Conservation (phyloP, 1,140 invertebrate species). For the Glossosoma conforme region DNA sequence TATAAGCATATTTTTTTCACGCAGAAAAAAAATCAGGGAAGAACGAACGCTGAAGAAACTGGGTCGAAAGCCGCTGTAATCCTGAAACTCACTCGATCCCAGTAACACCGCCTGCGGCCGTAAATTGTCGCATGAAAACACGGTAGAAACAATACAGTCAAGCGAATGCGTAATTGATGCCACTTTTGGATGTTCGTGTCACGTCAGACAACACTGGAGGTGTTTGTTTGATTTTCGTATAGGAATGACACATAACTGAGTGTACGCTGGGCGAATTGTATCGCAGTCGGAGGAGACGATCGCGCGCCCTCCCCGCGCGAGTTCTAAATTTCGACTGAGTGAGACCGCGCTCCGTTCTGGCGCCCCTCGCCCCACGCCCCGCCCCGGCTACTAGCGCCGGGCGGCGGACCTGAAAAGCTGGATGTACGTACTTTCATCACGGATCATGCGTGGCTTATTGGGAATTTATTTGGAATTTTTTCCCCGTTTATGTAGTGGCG, state of each 20-base stretch:
- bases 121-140: not conserved
- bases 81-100: not conserved
- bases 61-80: slow-evolving; percentile 5
- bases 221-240: slow-evolving; percentile 4
- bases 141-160: not conserved
- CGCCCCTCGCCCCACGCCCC: not conserved
- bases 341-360: slow-evolving; percentile 10
- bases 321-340: slow-evolving; percentile 15
- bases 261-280: slow-evolving; percentile 16
- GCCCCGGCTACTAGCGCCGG: slow-evolving; percentile 5
- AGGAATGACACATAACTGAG: slow-evolving; percentile 13
- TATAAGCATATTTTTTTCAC: too few relatives aligned
- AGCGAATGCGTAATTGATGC: not conserved
- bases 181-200: not conserved
- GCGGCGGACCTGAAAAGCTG: slow-evolving; percentile 15
- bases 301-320: slow-evolving; percentile 5
- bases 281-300: slow-evolving; percentile 5
- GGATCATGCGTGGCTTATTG: slow-evolving; percentile 26
- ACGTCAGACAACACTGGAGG: slow-evolving; percentile 1
- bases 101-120: not conserved
- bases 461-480: slow-evolving; percentile 25
- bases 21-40: too few relatives aligned
- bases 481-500: slow-evolving; percentile 13
- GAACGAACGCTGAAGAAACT: too few relatives aligned
- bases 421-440: slow-evolving; percentile 18